A percentile compares a stretch with the other conserved stretches of the same genome.
phyloP scores from a whole-genome alignment of 2,797 vertebrate species.

The Helostoma temminkii region DNA sequence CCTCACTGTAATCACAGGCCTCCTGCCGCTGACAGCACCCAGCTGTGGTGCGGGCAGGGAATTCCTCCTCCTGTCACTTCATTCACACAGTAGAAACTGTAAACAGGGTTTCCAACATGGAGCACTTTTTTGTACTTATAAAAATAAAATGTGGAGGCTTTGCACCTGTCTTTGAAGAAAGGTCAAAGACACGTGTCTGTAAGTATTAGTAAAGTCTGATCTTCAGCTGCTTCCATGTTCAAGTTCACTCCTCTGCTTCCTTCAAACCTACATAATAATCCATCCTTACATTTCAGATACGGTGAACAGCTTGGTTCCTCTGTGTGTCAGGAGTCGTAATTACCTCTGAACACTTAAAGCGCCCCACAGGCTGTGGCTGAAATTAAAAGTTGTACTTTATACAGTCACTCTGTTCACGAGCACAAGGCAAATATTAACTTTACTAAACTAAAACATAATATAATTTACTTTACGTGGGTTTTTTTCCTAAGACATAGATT shows the following conservation, averaged over 20 bases:
- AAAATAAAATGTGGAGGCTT: slow-evolving; percentile 12
- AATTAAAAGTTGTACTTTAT: not conserved
- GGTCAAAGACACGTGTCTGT: not conserved
- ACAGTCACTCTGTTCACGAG: slow-evolving; percentile 1
- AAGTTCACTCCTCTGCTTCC: not conserved
- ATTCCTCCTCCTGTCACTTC: slow-evolving; percentile 47
- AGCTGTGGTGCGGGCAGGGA: slow-evolving; percentile 42
- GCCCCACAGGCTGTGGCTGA: slow-evolving; percentile 6
- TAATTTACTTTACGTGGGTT: not conserved
- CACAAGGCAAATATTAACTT: slow-evolving; percentile 13
- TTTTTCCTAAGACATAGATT: slow-evolving; percentile 18
- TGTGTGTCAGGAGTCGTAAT: slow-evolving; percentile 23
- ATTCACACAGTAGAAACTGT: slow-evolving; percentile 21
- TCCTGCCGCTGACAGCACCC: slow-evolving; percentile 30
- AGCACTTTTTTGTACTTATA: slow-evolving; percentile 37
- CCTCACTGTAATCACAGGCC: slow-evolving; percentile 33
- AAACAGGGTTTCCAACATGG: slow-evolving; percentile 57
- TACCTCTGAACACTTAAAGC: slow-evolving; percentile 24
- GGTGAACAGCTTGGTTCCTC: slow-evolving; percentile 6
- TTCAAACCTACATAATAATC: slow-evolving; percentile 19
- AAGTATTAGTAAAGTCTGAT: not conserved
- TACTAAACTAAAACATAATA: slow-evolving; percentile 6
- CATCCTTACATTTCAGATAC: not conserved
- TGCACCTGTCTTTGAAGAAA: slow-evolving; percentile 13
- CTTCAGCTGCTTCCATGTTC: slow-evolving; percentile 20